phyloP scores from a whole-genome alignment of 2,113 vertebrate genomes.

The Dasyornis broadbenti region DNA sequence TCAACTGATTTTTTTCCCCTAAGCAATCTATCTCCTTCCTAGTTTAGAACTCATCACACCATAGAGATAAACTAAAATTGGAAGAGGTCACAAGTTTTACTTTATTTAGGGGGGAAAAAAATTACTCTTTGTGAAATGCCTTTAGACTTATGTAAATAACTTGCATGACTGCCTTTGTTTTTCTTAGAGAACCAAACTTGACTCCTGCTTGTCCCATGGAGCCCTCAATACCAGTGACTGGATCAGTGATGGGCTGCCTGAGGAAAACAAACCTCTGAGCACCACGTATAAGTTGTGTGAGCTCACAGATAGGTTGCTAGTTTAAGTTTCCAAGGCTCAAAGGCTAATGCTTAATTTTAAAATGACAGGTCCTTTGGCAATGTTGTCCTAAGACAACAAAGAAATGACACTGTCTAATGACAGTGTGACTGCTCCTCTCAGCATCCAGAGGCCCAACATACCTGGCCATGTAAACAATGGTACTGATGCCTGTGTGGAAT shows the following conservation, averaged over 20 bases:
- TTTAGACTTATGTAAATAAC: background rate
- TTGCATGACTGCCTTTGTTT: background rate
- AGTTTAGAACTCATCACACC: background rate
- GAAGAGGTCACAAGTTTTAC: background rate
- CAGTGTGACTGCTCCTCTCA: background rate
- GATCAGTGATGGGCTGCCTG: background rate
- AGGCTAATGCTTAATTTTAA: background rate
- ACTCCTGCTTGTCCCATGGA: background rate
- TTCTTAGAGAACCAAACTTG: background rate
- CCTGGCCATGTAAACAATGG: no score
- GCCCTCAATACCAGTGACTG: background rate
- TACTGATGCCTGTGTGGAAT: background rate
- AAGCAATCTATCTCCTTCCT: background rate
- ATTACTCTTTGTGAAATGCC: background rate
- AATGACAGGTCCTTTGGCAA: background rate
- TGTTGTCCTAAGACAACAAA: background rate
- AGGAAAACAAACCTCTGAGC: background rate
- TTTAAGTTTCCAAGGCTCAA: background rate
- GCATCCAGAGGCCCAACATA: background rate
- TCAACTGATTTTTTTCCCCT: background rate
- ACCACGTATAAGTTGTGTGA: fast-evolving
- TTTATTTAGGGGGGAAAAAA: background rate
- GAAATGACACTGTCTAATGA: background rate
- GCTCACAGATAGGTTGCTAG: background rate
- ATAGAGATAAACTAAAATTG: background rate